A percentile compares a stretch with the other conserved stretches of the same genome.
phyloP scores from a whole-genome alignment of 2,888 invertebrate species.

The Trypoxylon attenuatum region DNA sequence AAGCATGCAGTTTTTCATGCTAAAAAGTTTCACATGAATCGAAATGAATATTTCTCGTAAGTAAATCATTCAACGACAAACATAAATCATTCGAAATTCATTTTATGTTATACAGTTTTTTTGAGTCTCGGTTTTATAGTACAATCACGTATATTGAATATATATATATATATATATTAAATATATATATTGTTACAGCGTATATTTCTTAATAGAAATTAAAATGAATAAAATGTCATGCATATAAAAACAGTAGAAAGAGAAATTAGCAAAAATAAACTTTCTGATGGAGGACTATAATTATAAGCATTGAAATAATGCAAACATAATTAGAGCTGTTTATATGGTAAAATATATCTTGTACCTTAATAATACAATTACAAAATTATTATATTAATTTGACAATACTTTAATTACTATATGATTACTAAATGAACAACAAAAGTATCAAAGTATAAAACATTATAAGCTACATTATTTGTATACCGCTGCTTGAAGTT shows the following conservation, averaged over 20 bases:
- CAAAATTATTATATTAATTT: slow-evolving; percentile 45
- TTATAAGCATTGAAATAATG: slow-evolving; percentile 14
- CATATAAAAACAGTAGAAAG: slow-evolving; percentile 24
- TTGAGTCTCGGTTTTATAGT: slow-evolving; percentile 47
- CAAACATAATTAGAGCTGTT: slow-evolving; percentile 12
- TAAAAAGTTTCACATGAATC: no score
- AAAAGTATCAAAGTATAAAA: slow-evolving; percentile 61
- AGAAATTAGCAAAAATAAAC: slow-evolving; percentile 21
- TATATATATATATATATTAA: slow-evolving; percentile 29
- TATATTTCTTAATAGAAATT: slow-evolving; percentile 12
- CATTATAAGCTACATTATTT: slow-evolving; percentile 64
- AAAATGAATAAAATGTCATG: slow-evolving; percentile 31
- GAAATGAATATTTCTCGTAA: no score
- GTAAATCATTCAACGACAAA: no score
- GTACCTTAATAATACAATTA: slow-evolving; percentile 22
- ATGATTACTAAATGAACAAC: slow-evolving; percentile 43
- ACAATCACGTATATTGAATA: no score
- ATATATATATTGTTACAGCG: slow-evolving; percentile 20
- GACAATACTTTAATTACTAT: slow-evolving; percentile 44
- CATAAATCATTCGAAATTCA: no score
- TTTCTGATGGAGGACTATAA: not conserved
- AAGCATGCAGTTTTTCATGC: no score
- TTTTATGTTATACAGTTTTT: no score
- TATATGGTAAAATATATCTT: slow-evolving; percentile 19
- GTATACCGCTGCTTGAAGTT: slow-evolving; percentile 63